Percentiles rank a stretch among this genome's conserved stretches.
phyloP scores from a whole-genome alignment of 2,797 vertebrate species.

The Alfaro cultratus region DNA sequence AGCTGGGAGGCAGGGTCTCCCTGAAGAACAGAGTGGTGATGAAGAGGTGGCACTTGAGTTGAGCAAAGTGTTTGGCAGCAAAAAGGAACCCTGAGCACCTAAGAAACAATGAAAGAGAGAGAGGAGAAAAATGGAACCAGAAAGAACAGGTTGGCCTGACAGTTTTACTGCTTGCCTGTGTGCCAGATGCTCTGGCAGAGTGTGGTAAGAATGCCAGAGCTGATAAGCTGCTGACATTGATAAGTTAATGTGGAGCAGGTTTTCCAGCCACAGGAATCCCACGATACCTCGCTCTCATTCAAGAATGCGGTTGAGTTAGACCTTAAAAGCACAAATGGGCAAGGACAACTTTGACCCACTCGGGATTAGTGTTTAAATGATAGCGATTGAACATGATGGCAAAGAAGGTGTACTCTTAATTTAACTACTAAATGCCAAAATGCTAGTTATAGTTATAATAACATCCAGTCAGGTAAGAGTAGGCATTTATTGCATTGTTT shows the following conservation, averaged over 20 bases:
- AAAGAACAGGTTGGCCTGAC: background rate
- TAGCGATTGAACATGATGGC: background rate
- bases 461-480: background rate
- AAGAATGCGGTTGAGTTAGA: background rate
- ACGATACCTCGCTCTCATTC: background rate
- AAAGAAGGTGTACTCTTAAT: background rate
- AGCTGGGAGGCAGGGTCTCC: no score
- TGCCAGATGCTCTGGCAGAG: slow-evolving; percentile 10
- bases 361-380: background rate
- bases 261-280: slow-evolving; percentile 8
- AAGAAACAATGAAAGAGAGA: background rate
- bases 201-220: background rate
- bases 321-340: background rate
- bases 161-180: background rate
- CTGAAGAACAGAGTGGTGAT: background rate
- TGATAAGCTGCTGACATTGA: slow-evolving; percentile 13
- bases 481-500: no score
- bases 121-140: background rate
- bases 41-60: slow-evolving; percentile 6
- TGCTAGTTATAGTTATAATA: background rate
- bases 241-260: slow-evolving; percentile 7
- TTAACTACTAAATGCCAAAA: background rate
- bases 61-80: background rate
- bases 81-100: background rate
- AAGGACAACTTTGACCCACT: background rate